Evolutionary conservation across 2,888 invertebrate species (phyloP).

Genomic region (Trichogramma evanescens): DNA sequence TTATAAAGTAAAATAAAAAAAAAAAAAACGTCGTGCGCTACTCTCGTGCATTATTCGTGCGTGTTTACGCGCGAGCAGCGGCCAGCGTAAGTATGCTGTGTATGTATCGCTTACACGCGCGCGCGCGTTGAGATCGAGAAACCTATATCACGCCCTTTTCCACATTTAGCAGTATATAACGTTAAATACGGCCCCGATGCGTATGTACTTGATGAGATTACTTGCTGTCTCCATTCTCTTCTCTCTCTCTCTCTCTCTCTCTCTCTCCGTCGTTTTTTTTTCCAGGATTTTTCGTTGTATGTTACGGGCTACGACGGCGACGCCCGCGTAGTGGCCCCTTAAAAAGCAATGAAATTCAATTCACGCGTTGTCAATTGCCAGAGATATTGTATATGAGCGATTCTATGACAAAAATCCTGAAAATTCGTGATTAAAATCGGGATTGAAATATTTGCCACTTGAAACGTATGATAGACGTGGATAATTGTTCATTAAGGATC

Average conservation of each 20-base stretch:
- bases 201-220: conserved; percentile 8
- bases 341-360: too few species aligned
- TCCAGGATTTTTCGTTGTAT: background rate
- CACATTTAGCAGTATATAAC: conserved; percentile 14
- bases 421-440: too few species aligned
- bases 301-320: too few species aligned
- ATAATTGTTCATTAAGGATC: too few species aligned
- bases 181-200: conserved; percentile 20
- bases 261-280: background rate
- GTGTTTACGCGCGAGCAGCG: conserved; percentile 17
- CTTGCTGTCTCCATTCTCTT: conserved; percentile 8
- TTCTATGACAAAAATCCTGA: too few species aligned
- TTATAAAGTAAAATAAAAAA: background rate
- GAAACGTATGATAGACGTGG: too few species aligned
- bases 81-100: background rate
- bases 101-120: conserved; percentile 16
- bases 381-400: too few species aligned
- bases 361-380: too few species aligned
- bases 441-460: too few species aligned
- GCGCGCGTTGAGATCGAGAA: background rate
- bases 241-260: conserved; percentile 12
- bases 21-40: too few species aligned
- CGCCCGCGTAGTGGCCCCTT: too few species aligned
- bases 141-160: conserved; percentile 11
- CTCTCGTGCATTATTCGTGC: background rate